Percentiles rank a stretch among this genome's conserved stretches.
Conservation (phyloP, 2,888 invertebrate species). For the Clusia tigrina region DNA sequence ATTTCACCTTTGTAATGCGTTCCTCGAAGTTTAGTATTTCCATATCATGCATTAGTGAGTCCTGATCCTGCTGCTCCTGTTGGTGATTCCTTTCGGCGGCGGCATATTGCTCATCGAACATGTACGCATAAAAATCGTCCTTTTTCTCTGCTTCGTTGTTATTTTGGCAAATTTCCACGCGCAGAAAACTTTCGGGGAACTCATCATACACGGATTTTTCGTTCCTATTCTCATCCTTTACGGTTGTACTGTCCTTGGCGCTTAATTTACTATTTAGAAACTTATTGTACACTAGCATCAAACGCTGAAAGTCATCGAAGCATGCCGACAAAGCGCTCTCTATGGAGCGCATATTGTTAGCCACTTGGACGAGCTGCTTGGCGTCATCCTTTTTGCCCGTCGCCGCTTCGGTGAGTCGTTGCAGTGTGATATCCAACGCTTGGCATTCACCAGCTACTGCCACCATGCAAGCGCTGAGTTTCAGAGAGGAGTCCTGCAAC, state of each 20-base stretch:
- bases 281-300: conserved; percentile 63
- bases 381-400: conserved; percentile 52
- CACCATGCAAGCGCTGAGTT: conserved; percentile 61
- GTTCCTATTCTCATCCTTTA: conserved; percentile 32
- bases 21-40: conserved; percentile 61
- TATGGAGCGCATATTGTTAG: conserved; percentile 59
- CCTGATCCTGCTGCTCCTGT: conserved; percentile 16
- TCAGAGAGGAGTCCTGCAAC: conserved; percentile 60
- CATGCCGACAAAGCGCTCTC: conserved; percentile 59
- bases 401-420: conserved; percentile 55
- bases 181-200: conserved; percentile 55
- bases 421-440: conserved; percentile 57
- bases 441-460: conserved; percentile 63
- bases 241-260: neutral
- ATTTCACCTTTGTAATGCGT: conserved; percentile 60
- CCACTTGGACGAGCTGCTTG: conserved; percentile 55
- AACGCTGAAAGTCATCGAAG: conserved; percentile 61
- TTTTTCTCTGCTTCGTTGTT: conserved; percentile 46
- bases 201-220: no score
- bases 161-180: conserved; percentile 56
- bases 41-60: conserved; percentile 48
- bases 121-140: conserved; percentile 63
- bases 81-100: conserved; percentile 33
- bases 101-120: conserved; percentile 56
- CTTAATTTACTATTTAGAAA: conserved; percentile 56